A percentile compares a stretch with the other conserved stretches of the same genome.
phyloP scores from a whole-genome alignment of 2,113 vertebrate genomes.

The Chaenogobius annularis region DNA sequence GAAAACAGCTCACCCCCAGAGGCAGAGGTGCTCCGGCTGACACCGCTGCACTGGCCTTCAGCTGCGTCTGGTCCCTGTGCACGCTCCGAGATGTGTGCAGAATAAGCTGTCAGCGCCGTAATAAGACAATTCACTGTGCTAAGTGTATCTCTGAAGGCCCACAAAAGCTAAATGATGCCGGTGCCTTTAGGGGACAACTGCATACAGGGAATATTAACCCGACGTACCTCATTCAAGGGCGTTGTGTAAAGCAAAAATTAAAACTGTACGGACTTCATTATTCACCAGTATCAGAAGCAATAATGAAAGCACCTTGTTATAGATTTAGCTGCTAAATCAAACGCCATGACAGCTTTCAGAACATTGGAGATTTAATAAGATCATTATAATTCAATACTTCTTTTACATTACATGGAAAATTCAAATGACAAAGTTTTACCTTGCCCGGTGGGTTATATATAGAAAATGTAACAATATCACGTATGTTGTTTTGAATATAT shows the following conservation, averaged over 20 bases:
- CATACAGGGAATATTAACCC: constrained; percentile 53
- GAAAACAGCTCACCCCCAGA: constrained; percentile 46
- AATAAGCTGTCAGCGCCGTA: constrained; percentile 62
- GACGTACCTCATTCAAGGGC: constrained; percentile 52
- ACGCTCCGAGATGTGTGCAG: constrained; percentile 41
- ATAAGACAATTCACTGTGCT: constrained; percentile 57
- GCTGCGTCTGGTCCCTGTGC: constrained; percentile 37
- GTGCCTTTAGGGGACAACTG: constrained; percentile 35
- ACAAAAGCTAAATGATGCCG: constrained; percentile 51
- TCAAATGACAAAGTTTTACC: too few relatives aligned
- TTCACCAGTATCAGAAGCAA: background rate
- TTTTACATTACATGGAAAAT: too few relatives aligned
- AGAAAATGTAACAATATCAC: too few relatives aligned
- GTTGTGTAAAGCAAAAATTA: constrained; percentile 44
- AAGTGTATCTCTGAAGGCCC: constrained; percentile 54
- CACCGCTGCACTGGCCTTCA: constrained; percentile 49
- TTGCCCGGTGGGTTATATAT: too few relatives aligned
- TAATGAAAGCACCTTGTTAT: background rate
- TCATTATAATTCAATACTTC: background rate
- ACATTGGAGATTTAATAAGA: background rate
- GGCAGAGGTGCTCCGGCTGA: constrained; percentile 47
- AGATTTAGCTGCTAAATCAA: background rate
- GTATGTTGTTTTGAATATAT: too few relatives aligned
- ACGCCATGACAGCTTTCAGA: background rate
- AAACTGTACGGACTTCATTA: constrained; percentile 8